phyloP scores from a whole-genome alignment of 2,113 vertebrate genomes.

The Paramisgurnus dabryanus region DNA sequence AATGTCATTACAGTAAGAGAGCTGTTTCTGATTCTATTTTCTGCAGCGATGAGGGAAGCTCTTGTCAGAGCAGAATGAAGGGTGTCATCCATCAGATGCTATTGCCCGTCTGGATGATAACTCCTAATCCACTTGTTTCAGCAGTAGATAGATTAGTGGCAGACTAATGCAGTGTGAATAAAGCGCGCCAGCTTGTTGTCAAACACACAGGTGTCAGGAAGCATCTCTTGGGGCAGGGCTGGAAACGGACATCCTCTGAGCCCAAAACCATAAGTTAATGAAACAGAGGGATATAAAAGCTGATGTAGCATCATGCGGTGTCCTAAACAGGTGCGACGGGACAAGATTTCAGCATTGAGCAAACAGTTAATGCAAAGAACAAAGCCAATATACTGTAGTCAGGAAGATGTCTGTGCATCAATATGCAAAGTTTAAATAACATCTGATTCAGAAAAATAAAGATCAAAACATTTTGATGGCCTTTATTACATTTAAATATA shows the following conservation, averaged over 20 bases:
- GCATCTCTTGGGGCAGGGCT: not conserved
- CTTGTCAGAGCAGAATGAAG: conserved; percentile 49
- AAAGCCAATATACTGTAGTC: not conserved
- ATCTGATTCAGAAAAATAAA: no score
- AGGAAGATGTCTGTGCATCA: no score
- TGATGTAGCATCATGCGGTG: not conserved
- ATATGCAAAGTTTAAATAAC: no score
- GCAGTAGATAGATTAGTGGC: conserved; percentile 48
- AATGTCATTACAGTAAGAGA: conserved; percentile 45
- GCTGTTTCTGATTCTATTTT: conserved; percentile 49
- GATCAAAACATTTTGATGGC: not conserved
- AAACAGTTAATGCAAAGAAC: not conserved
- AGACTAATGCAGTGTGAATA: conserved; percentile 39
- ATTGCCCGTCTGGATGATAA: conserved; percentile 50
- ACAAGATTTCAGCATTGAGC: no score
- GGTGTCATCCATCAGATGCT: conserved; percentile 57
- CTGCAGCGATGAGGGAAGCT: conserved; percentile 40
- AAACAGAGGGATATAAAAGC: not conserved
- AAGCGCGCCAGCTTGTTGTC: conserved; percentile 1
- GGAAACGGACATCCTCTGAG: not conserved
- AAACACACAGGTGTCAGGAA: conserved; percentile 38
- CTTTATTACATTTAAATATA: not conserved
- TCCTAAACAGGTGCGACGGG: no score
- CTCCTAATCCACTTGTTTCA: conserved; percentile 57
- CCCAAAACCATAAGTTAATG: not conserved